These are phyloP conservation scores for Incurvaria masculella DNA, from an alignment of 2,888 invertebrate genomes.

Conservation along the genomic window DNA sequence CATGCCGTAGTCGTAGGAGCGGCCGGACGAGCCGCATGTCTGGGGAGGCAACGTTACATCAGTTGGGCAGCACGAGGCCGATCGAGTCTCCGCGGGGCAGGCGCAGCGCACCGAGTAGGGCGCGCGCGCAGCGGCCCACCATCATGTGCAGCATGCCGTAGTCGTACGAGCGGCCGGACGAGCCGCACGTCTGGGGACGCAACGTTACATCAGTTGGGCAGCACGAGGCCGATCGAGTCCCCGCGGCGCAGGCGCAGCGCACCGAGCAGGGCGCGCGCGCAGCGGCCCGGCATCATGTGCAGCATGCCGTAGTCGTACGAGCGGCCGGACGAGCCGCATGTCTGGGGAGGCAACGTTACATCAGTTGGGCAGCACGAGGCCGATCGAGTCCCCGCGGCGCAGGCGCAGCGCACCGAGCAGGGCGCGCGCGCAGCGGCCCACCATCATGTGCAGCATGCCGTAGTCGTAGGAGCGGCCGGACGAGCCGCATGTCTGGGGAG, in stretches of 20 bases:
- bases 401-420: constrained; percentile 54
- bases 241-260: constrained; percentile 57
- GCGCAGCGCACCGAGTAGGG: constrained; percentile 52
- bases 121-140: constrained; percentile 56
- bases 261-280: constrained; percentile 55
- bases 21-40: constrained; percentile 67
- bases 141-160: constrained; percentile 59
- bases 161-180: constrained; percentile 62
- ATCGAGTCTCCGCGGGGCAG: constrained; percentile 62
- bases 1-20: constrained; percentile 63
- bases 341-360: too few relatives aligned
- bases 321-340: constrained; percentile 64
- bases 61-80: constrained; percentile 64
- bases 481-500: constrained; percentile 62
- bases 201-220: too few relatives aligned
- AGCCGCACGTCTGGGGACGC: constrained; percentile 62
- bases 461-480: constrained; percentile 64
- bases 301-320: constrained; percentile 63
- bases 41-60: constrained; percentile 22
- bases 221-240: constrained; percentile 62
- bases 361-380: constrained; percentile 64
- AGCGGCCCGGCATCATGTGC: constrained; percentile 54
- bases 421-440: constrained; percentile 56
- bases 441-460: constrained; percentile 56
- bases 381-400: constrained; percentile 61